Conservation (phyloP, 2,888 invertebrate genomes). For the Coleophora deauratella region DNA sequence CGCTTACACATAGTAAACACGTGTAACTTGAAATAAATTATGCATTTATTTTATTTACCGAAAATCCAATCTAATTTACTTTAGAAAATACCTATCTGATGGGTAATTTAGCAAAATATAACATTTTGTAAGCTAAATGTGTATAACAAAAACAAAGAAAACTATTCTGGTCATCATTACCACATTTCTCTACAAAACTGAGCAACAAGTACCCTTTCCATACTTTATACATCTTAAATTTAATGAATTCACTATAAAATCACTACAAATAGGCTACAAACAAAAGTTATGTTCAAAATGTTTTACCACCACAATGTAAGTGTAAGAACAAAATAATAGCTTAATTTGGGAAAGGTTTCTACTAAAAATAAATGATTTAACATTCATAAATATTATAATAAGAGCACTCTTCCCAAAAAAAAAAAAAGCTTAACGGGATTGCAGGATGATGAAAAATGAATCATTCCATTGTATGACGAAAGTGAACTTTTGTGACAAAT, state of each 20-base stretch:
- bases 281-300: conserved; percentile 31
- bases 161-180: conserved; percentile 27
- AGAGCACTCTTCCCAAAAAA: too few relatives aligned
- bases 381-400: too few relatives aligned
- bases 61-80: too few relatives aligned
- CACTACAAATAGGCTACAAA: conserved; percentile 47
- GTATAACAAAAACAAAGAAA: too few relatives aligned
- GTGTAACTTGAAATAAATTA: neutral
- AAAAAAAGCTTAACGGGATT: neutral
- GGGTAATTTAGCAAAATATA: too few relatives aligned
- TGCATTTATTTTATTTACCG: too few relatives aligned
- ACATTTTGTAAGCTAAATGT: too few relatives aligned
- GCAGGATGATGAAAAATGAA: too few relatives aligned
- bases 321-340: conserved; percentile 8
- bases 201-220: conserved; percentile 41
- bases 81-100: too few relatives aligned
- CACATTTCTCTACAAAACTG: conserved; percentile 28
- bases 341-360: too few relatives aligned
- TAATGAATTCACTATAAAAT: conserved; percentile 46
- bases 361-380: too few relatives aligned
- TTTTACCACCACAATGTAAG: conserved; percentile 37
- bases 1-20: conserved; percentile 13
- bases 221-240: conserved; percentile 56
- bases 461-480: too few relatives aligned
- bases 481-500: conserved; percentile 4